Evolutionary conservation across 2,888 invertebrate species (phyloP).

Genomic region (Drosophila ezoana): DNA sequence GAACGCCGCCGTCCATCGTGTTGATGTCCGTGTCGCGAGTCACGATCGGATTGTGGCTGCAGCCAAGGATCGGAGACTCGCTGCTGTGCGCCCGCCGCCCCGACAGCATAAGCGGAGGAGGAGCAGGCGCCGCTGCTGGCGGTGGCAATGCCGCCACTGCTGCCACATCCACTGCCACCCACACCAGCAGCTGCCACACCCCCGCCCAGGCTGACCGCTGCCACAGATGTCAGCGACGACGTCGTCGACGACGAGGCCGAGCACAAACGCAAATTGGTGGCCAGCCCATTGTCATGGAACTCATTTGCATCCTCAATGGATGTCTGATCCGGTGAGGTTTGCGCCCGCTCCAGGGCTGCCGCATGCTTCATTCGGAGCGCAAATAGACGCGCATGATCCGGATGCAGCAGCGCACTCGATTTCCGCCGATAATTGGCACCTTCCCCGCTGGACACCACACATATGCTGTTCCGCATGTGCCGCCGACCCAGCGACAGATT

Average conservation of each 20-base stretch:
- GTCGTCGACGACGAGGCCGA: conserved; percentile 87
- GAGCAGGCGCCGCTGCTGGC: conserved; percentile 82
- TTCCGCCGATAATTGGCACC: conserved; percentile 85
- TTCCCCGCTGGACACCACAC: conserved; percentile 59
- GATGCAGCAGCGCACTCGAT: conserved; percentile 88
- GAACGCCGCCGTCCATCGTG: conserved; percentile 85
- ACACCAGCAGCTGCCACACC: conserved; percentile 60
- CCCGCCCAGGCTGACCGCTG: conserved; percentile 84
- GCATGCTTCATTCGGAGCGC: conserved; percentile 85
- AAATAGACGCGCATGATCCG: conserved; percentile 89
- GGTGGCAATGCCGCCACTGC: conserved; percentile 85
- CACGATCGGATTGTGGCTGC: conserved; percentile 84
- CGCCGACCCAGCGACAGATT: conserved; percentile 82
- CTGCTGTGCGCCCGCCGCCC: conserved; percentile 83
- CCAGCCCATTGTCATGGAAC: conserved; percentile 84
- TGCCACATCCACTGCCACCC: conserved; percentile 42
- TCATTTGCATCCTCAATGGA: conserved; percentile 85
- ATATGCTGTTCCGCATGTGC: conserved; percentile 75
- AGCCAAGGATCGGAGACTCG: conserved; percentile 85
- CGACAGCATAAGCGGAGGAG: conserved; percentile 86
- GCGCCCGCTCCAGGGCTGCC: conserved; percentile 82
- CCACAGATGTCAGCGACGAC: conserved; percentile 87
- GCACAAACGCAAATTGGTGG: conserved; percentile 83
- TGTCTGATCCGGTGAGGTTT: conserved; percentile 84
- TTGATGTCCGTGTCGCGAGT: conserved; percentile 84